Percentiles rank a stretch among this genome's conserved stretches.
phyloP scores from a whole-genome alignment of 2,113 vertebrate species.

The Elaphurus davidianus region DNA sequence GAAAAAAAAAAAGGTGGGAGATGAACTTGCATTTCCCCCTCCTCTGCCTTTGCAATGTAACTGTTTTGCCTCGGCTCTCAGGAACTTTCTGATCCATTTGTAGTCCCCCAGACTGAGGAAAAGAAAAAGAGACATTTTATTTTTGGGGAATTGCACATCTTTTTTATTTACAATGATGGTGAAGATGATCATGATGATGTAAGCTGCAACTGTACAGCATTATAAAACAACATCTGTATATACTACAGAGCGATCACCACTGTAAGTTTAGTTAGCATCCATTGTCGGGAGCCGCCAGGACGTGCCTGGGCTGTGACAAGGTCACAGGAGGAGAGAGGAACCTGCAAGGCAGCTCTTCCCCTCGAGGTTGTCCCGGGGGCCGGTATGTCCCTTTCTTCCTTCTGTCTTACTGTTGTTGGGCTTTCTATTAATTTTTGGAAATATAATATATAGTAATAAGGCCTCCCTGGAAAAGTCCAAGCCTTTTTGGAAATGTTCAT shows the following conservation, averaged over 20 bases:
- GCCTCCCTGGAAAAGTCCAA: no score
- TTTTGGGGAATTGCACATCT: accelerated
- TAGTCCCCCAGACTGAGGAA: background rate
- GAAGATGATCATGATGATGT: background rate
- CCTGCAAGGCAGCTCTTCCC: no score
- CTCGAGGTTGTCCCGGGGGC: no score
- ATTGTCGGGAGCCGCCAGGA: no score
- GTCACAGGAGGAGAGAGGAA: no score
- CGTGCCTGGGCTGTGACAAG: no score
- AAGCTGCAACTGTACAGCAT: background rate
- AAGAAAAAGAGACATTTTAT: background rate
- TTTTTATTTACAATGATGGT: background rate
- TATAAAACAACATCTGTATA: background rate
- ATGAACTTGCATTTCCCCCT: background rate
- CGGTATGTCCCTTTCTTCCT: no score
- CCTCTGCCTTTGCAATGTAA: background rate
- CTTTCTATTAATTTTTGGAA: no score
- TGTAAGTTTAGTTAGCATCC: background rate
- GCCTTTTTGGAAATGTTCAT: no score
- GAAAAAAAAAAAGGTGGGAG: background rate
- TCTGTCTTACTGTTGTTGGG: no score
- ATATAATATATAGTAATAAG: no score
- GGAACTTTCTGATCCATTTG: background rate
- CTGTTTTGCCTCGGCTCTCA: background rate
- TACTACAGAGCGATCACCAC: background rate